Evolutionary conservation across 2,888 invertebrate species (phyloP), one percentile per base, ranked within the genome.

Genomic region (Esperia sulphurella): DNA sequence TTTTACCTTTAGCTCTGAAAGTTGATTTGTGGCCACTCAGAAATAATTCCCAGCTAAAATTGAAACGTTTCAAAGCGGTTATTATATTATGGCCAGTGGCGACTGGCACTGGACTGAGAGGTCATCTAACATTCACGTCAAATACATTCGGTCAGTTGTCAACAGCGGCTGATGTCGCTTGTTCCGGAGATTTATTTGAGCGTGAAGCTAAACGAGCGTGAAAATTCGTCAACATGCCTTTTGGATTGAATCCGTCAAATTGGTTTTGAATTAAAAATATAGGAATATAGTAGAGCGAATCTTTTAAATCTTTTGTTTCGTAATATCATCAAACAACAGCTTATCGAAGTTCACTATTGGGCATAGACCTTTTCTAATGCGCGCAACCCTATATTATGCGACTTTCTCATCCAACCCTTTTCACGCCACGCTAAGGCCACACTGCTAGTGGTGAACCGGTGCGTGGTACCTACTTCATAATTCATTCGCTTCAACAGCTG

Each of bases 51-150:
- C 41, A 44, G 41, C 41, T 44, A 29, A 49, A 52, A 52, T 44
- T 30, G 41, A n/a, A 28, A 48, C 40, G 29, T 46, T 51, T 46
- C 43, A 43, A 49, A 45, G 35, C 41, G 41, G 49, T 45, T 35
- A 52, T 53, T 50, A 53, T 49, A 50, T 52, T 46, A 56, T 43
- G 42, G 46, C 41, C 45, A 46, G 44, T 51, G 37, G 42, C 10
- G 33, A 3, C 33, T 6, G 33, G 33, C 33, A 10, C 33, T 10
- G 33, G 10, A 8, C 14, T 10, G 46, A 50, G 59, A 58, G 65
- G 65, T 63, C 68, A 72, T 75, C 72, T 70, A 74, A 71, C 74
- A 71, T 67, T 60, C 61, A 68, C 62, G 75, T 68, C 76, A 76
- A 71, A 73, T 70, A 61, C 76, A 78, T 61, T 62, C 63, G 70